Percentiles rank a stretch among this genome's conserved stretches.
phyloP scores from a whole-genome alignment of 2,113 vertebrate genomes.

The Pluvianellus socialis region DNA sequence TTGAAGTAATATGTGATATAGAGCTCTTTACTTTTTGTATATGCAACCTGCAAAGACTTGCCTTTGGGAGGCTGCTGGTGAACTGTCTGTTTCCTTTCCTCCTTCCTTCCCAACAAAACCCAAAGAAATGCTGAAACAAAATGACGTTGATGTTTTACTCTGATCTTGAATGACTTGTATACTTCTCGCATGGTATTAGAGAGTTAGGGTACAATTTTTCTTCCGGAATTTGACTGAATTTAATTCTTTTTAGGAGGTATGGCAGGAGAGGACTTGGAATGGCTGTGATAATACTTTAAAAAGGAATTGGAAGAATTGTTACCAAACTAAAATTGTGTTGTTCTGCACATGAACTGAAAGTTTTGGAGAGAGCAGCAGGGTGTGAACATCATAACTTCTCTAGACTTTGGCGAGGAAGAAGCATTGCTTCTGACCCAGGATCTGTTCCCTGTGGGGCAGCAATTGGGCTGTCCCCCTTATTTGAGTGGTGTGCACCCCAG shows the following conservation, averaged over 20 bases:
- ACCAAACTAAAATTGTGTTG: not conserved
- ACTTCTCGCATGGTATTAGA: fast-evolving
- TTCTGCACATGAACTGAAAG: not conserved
- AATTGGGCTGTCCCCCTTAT: not conserved
- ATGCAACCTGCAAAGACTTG: not conserved
- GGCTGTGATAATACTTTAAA: not conserved
- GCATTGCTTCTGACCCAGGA: not conserved
- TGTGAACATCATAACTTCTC: not conserved
- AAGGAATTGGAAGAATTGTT: not conserved
- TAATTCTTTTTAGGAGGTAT: not conserved
- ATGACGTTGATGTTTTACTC: not conserved
- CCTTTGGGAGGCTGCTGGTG: not conserved
- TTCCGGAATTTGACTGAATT: not conserved
- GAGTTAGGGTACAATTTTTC: not conserved
- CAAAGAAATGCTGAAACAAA: not conserved
- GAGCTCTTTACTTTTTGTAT: not conserved
- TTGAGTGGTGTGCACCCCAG: not conserved
- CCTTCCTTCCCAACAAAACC: not conserved
- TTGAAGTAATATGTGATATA: not conserved
- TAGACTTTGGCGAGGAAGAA: not conserved
- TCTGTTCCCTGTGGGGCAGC: not conserved
- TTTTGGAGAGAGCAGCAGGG: not conserved
- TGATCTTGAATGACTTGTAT: not conserved
- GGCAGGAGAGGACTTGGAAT: not conserved
- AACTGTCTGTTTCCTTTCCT: no score